Evolutionary conservation across 1,140 invertebrate species (phyloP).

Genomic region (Pissodes strobi): DNA sequence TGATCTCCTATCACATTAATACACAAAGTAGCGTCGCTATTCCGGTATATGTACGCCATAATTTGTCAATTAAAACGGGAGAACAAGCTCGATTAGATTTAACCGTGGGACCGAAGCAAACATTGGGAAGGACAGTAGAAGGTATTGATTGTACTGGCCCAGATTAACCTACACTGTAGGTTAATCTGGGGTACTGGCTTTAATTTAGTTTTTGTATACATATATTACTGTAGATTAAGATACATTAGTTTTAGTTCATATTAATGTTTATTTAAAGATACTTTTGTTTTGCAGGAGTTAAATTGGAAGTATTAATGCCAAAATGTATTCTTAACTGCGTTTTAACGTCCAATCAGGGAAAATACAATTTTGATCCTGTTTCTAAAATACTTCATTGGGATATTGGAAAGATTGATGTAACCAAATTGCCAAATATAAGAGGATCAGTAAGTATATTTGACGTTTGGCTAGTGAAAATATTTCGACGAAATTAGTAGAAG

Average conservation of each 20-base stretch:
- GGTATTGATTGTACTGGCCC: no score
- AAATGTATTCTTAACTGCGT: slow-evolving; percentile 96
- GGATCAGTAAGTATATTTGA: slow-evolving; percentile 87
- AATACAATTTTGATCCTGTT: slow-evolving; percentile 97
- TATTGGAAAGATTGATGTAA: slow-evolving; percentile 91
- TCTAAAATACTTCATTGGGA: slow-evolving; percentile 95
- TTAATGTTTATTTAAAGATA: no score
- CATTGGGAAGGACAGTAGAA: slow-evolving; percentile 90
- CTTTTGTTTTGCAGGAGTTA: slow-evolving; percentile 64
- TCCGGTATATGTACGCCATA: slow-evolving; percentile 94
- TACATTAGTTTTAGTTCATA: no score
- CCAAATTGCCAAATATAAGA: slow-evolving; percentile 91
- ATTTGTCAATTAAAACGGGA: slow-evolving; percentile 80
- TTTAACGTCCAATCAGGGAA: slow-evolving; percentile 92
- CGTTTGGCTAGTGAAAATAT: no score
- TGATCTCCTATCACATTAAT: slow-evolving; percentile 98
- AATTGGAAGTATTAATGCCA: slow-evolving; percentile 96
- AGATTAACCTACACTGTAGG: no score
- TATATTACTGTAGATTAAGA: not conserved
- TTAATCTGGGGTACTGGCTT: no score
- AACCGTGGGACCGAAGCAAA: slow-evolving; percentile 95
- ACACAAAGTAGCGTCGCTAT: slow-evolving; percentile 96
- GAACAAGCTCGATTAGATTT: slow-evolving; percentile 90
- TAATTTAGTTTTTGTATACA: slow-evolving; percentile 1
- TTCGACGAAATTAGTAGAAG: no score